These are phyloP conservation scores for Hydrochoerus hydrochaeris DNA, from an alignment of 2,113 vertebrate species.

Conservation along the genomic window DNA sequence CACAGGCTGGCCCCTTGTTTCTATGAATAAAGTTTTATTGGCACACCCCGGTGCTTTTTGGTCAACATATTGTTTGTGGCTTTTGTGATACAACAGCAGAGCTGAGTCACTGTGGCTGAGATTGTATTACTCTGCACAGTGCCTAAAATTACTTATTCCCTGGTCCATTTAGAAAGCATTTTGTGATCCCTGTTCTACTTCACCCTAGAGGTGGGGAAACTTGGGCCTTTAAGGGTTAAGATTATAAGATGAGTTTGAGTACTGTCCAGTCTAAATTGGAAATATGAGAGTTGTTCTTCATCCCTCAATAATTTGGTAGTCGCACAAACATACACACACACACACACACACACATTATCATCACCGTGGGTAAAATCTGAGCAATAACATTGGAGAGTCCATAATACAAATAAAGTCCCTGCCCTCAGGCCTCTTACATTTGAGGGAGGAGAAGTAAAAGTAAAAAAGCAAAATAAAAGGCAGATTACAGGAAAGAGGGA, in stretches of 20 bases:
- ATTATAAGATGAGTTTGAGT: not conserved
- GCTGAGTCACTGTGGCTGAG: not conserved
- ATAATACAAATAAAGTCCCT: not conserved
- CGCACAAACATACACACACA: not conserved
- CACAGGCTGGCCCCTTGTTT: not conserved
- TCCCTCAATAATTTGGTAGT: not conserved
- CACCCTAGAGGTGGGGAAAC: not conserved
- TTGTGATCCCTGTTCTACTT: not conserved
- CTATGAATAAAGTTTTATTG: constrained; percentile 44
- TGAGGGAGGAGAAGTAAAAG: not conserved
- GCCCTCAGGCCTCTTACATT: not conserved
- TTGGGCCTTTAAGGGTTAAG: not conserved
- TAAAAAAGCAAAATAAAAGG: not conserved
- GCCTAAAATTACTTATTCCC: constrained; percentile 5
- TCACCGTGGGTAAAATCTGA: too few species aligned
- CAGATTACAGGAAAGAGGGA: not conserved
- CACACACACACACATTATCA: not conserved
- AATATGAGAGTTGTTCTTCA: not conserved
- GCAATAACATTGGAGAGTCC: not conserved
- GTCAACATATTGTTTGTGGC: not conserved
- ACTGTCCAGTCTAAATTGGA: not conserved
- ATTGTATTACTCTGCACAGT: not conserved
- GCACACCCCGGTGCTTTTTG: not conserved
- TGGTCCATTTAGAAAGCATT: not conserved
- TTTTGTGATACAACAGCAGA: not conserved